Evolutionary conservation across 2,888 invertebrate species (phyloP).

Genomic region (Ernsta delagoae): DNA sequence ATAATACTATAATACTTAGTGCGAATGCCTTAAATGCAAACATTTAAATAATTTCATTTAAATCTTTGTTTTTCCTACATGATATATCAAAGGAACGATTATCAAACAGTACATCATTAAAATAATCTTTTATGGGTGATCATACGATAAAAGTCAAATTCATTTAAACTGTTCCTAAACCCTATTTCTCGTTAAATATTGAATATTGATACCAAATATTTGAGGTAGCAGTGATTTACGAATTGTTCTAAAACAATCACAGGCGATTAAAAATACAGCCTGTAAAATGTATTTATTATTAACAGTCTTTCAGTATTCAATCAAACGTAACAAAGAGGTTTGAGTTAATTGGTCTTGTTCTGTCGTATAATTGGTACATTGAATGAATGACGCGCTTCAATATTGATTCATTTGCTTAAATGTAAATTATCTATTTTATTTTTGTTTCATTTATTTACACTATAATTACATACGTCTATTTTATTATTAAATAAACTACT

Average conservation of each 20-base stretch:
- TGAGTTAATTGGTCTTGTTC: slow-evolving; percentile 24
- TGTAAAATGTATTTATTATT: slow-evolving; percentile 21
- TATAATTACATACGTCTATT: no score
- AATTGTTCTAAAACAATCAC: slow-evolving; percentile 10
- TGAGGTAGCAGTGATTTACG: slow-evolving; percentile 1
- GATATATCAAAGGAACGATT: no score
- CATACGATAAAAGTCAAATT: no score
- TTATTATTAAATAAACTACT: no score
- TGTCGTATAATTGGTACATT: slow-evolving; percentile 41
- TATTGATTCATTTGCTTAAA: slow-evolving; percentile 27
- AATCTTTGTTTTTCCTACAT: no score
- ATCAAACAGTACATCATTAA: no score
- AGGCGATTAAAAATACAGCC: slow-evolving; percentile 12
- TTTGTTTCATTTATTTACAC: background rate
- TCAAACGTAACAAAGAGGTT: slow-evolving; percentile 19
- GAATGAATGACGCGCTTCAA: slow-evolving; percentile 41
- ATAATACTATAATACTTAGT: no score
- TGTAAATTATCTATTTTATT: background rate
- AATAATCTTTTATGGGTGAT: no score
- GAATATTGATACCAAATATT: slow-evolving; percentile 18
- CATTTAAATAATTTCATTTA: no score
- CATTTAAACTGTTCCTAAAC: no score
- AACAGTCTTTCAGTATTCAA: slow-evolving; percentile 25
- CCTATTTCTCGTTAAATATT: background rate
- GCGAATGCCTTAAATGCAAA: no score